Evolutionary conservation across 2,888 invertebrate species (phyloP).

Genomic region (Ornithoptera alexandrae): DNA sequence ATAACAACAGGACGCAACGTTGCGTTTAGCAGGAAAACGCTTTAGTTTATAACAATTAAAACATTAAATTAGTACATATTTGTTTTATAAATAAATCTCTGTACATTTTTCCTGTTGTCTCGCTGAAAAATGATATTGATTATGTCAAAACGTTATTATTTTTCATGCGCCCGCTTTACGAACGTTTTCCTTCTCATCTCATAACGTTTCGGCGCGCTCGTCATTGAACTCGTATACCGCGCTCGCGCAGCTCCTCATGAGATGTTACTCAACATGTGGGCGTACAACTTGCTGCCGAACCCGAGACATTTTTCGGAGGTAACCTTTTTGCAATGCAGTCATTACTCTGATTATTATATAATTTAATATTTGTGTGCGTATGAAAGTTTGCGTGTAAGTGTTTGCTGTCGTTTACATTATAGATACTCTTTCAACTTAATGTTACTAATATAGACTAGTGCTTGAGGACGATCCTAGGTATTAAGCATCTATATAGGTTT

Average conservation of each 20-base stretch:
- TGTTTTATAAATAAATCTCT: slow-evolving; percentile 27
- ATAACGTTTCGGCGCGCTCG: not conserved
- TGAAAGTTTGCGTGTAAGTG: no score
- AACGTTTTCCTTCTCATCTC: slow-evolving; percentile 21
- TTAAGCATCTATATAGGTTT: no score
- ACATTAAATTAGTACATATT: slow-evolving; percentile 13
- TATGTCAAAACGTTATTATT: slow-evolving; percentile 35
- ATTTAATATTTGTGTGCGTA: no score
- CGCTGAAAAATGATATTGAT: slow-evolving; percentile 40
- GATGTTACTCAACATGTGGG: slow-evolving; percentile 40
- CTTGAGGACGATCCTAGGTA: no score
- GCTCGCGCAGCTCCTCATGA: slow-evolving; percentile 15
- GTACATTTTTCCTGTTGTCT: slow-evolving; percentile 39
- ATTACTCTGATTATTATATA: no score
- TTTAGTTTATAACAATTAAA: slow-evolving; percentile 20
- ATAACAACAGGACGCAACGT: slow-evolving; percentile 20
- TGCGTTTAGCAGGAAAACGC: slow-evolving; percentile 10
- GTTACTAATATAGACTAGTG: no score
- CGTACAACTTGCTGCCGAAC: slow-evolving; percentile 37
- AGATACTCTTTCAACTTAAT: no score
- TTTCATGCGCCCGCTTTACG: slow-evolving; percentile 14
- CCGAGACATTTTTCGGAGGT: slow-evolving; percentile 39
- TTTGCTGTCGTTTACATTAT: no score
- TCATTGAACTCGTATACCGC: not conserved
- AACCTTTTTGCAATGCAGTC: not conserved